These are phyloP conservation scores for Penaeus chinensis DNA, from an alignment of 1,140 invertebrate genomes.

Conservation along the genomic window DNA sequence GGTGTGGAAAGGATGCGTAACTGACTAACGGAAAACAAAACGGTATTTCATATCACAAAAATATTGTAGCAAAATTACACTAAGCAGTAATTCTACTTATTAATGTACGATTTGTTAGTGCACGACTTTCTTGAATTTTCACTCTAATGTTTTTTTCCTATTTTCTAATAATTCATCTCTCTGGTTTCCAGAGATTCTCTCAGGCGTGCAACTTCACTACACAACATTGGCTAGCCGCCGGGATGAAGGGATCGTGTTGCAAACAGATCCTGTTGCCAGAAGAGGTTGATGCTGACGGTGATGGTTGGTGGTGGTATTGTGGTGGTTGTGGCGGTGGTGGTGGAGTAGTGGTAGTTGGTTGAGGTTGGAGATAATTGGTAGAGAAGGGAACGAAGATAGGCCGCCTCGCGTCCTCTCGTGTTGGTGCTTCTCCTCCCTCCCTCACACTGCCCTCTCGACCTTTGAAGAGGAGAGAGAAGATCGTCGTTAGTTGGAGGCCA, in stretches of 20 bases:
- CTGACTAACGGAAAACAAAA: too few relatives aligned
- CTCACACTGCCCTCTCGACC: constrained; percentile 53
- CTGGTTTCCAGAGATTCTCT: too few relatives aligned
- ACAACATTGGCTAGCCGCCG: not conserved
- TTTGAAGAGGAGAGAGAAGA: constrained; percentile 61
- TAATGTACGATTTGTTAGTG: too few relatives aligned
- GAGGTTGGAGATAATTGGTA: constrained; percentile 41
- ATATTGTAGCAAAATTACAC: too few relatives aligned
- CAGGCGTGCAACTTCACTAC: too few relatives aligned
- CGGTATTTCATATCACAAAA: too few relatives aligned
- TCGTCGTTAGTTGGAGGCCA: constrained; percentile 54
- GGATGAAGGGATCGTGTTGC: not conserved
- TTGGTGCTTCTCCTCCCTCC: constrained; percentile 47
- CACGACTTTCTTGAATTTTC: too few relatives aligned
- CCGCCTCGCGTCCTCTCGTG: constrained; percentile 35
- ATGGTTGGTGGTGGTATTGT: constrained; percentile 28
- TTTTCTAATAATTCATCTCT: too few relatives aligned
- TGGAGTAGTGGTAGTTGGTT: constrained; percentile 20
- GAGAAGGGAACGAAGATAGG: constrained; percentile 55
- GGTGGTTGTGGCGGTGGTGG: constrained; percentile 34
- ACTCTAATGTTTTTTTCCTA: too few relatives aligned
- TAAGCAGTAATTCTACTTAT: too few relatives aligned
- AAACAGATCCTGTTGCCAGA: not conserved
- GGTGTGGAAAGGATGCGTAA: too few relatives aligned
- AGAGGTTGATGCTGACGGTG: constrained; percentile 19